Conservation (phyloP, 2,888 invertebrate species). For the Protonemura montana region DNA sequence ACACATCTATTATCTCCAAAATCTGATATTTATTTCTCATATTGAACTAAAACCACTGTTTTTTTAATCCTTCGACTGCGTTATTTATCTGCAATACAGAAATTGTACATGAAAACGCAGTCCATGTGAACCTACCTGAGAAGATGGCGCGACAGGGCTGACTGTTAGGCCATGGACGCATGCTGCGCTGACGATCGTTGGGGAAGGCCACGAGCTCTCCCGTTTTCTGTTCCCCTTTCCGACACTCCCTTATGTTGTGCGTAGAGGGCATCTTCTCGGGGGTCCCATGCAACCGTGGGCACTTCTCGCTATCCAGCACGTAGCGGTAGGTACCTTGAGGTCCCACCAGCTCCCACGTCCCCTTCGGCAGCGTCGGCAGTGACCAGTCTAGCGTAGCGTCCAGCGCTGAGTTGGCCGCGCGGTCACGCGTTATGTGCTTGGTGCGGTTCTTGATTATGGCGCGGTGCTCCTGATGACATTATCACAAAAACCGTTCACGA, state of each 20-base stretch:
- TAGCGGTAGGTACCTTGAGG: not conserved
- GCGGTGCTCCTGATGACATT: not conserved
- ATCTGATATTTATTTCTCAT: too few relatives aligned
- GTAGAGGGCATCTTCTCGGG: not conserved
- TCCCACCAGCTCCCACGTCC: not conserved
- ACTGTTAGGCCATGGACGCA: constrained; percentile 54
- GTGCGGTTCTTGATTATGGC: not conserved
- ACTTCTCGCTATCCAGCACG: not conserved
- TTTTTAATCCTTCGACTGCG: too few relatives aligned
- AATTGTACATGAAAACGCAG: too few relatives aligned
- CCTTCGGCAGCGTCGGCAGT: not conserved
- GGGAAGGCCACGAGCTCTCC: constrained; percentile 57
- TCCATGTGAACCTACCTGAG: constrained; percentile 53
- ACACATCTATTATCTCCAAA: too few relatives aligned
- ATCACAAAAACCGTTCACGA: not conserved
- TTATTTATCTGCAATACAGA: too few relatives aligned
- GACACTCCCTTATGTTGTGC: constrained; percentile 10
- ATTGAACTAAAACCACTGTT: too few relatives aligned
- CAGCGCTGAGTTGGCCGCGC: not conserved
- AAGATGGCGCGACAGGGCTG: constrained; percentile 55
- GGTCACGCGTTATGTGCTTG: not conserved
- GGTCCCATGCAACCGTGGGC: not conserved
- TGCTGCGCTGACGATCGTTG: constrained; percentile 55
- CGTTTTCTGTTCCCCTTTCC: not conserved
- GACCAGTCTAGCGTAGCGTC: not conserved